Evolutionary conservation across 2,888 invertebrate genomes (phyloP).

Genomic region (Eledona agricola): DNA sequence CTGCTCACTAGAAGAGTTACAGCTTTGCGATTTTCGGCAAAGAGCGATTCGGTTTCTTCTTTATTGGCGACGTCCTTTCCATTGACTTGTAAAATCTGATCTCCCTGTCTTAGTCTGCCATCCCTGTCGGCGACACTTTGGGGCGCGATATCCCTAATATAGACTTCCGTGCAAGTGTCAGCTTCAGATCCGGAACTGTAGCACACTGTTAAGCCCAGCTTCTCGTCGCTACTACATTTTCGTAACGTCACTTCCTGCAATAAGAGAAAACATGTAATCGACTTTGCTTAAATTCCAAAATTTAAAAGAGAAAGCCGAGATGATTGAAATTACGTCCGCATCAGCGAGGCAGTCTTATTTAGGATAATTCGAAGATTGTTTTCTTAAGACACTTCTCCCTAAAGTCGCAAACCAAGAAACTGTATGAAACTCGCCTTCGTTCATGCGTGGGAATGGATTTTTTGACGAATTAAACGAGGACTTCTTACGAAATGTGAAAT

Average conservation of each 20-base stretch:
- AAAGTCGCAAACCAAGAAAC: slow-evolving; percentile 31
- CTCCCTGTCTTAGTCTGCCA: slow-evolving; percentile 69
- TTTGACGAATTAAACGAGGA: slow-evolving; percentile 39
- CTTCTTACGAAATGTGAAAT: slow-evolving; percentile 36
- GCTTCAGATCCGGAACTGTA: slow-evolving; percentile 69
- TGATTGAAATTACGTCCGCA: slow-evolving; percentile 25
- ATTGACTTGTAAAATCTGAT: slow-evolving; percentile 70
- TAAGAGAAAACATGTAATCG: slow-evolving; percentile 8
- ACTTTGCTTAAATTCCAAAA: slow-evolving; percentile 13
- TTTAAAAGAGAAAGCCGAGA: slow-evolving; percentile 14
- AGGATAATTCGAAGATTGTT: slow-evolving; percentile 29
- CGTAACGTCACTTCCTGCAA: slow-evolving; percentile 72
- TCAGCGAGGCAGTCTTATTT: slow-evolving; percentile 26
- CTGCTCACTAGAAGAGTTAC: slow-evolving; percentile 70
- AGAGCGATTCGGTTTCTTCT: slow-evolving; percentile 69
- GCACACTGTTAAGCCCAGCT: slow-evolving; percentile 74
- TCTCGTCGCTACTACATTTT: slow-evolving; percentile 68
- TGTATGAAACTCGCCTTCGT: slow-evolving; percentile 33
- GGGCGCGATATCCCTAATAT: slow-evolving; percentile 72
- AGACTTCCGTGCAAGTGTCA: slow-evolving; percentile 69
- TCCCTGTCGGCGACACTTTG: slow-evolving; percentile 69
- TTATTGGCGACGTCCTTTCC: slow-evolving; percentile 69
- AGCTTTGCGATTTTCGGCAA: slow-evolving; percentile 67
- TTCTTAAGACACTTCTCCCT: slow-evolving; percentile 20
- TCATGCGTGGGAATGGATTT: slow-evolving; percentile 36